Conservation (phyloP, 2,888 invertebrate species). For the Drosophila infuscata region DNA sequence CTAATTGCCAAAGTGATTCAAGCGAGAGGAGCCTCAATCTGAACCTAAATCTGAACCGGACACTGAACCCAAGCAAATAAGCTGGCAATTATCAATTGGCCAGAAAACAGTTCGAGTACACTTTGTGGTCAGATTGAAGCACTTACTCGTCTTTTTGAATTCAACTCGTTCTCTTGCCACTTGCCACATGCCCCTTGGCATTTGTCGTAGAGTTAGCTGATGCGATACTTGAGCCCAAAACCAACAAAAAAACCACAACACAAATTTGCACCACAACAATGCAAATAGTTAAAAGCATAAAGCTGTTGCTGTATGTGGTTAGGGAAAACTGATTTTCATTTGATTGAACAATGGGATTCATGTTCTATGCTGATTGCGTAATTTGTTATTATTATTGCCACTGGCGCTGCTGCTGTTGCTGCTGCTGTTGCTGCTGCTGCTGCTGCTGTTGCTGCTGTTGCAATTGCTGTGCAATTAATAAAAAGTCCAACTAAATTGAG, state of each 20-base stretch:
- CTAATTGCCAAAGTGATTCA: slow-evolving; percentile 21
- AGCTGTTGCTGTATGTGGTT: slow-evolving; percentile 43
- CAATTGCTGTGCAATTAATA: slow-evolving; percentile 67
- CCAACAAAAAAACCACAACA: slow-evolving; percentile 55
- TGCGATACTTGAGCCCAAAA: slow-evolving; percentile 15
- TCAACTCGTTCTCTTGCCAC: background rate
- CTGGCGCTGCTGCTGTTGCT: background rate
- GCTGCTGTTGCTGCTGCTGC: background rate
- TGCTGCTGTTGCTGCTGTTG: background rate
- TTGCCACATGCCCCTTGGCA: slow-evolving; percentile 6
- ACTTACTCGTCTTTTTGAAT: background rate
- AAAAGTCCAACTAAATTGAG: slow-evolving; percentile 74
- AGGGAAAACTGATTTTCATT: slow-evolving; percentile 50
- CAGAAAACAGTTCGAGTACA: slow-evolving; percentile 13
- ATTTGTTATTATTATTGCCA: slow-evolving; percentile 31
- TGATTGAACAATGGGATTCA: slow-evolving; percentile 56
- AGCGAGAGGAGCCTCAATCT: background rate
- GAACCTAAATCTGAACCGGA: background rate
- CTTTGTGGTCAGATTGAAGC: slow-evolving; percentile 49
- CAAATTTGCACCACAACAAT: slow-evolving; percentile 48
- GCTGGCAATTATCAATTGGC: slow-evolving; percentile 14
- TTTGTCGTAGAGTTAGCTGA: slow-evolving; percentile 36
- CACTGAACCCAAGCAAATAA: background rate
- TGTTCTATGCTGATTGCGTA: slow-evolving; percentile 40
- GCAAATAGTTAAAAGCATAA: slow-evolving; percentile 44